These are phyloP conservation scores for Dryoscopus gambensis DNA, from an alignment of 2,113 vertebrate species.

Conservation along the genomic window DNA sequence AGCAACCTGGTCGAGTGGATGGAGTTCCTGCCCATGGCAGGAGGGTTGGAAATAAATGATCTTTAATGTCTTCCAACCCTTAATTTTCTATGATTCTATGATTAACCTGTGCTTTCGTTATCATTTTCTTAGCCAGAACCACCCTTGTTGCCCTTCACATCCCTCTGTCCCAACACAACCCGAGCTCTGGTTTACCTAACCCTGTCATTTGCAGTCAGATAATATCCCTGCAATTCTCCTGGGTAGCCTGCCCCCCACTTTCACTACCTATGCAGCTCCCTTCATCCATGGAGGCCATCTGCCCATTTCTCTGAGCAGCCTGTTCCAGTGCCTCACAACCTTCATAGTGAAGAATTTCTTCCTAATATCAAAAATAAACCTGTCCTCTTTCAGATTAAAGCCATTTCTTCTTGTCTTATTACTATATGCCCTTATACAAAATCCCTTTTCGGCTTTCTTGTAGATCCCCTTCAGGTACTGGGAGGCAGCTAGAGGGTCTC, in stretches of 20 bases:
- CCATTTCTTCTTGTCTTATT: fast-evolving
- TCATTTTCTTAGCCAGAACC: not conserved
- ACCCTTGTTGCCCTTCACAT: not conserved
- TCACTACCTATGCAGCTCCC: fast-evolving
- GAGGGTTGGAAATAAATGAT: fast-evolving
- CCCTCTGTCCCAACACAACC: not conserved
- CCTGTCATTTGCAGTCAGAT: not conserved
- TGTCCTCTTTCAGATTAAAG: not conserved
- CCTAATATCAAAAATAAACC: no score
- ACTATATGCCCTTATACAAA: not conserved
- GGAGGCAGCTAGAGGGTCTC: not conserved
- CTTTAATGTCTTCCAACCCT: fast-evolving
- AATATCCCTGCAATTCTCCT: not conserved
- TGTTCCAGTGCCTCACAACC: not conserved
- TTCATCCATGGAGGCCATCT: not conserved
- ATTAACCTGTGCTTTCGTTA: not conserved
- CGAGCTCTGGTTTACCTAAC: not conserved
- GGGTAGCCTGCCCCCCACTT: no score
- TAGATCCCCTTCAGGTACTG: not conserved
- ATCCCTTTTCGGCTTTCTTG: not conserved
- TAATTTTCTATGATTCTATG: not conserved
- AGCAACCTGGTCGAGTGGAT: not conserved
- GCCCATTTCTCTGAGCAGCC: not conserved
- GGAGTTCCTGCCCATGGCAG: not conserved
- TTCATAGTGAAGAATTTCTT: not conserved